Percentiles rank a stretch among this genome's conserved stretches.
Conservation (phyloP, 2,888 invertebrate genomes). For the Drosophila meridiana region DNA sequence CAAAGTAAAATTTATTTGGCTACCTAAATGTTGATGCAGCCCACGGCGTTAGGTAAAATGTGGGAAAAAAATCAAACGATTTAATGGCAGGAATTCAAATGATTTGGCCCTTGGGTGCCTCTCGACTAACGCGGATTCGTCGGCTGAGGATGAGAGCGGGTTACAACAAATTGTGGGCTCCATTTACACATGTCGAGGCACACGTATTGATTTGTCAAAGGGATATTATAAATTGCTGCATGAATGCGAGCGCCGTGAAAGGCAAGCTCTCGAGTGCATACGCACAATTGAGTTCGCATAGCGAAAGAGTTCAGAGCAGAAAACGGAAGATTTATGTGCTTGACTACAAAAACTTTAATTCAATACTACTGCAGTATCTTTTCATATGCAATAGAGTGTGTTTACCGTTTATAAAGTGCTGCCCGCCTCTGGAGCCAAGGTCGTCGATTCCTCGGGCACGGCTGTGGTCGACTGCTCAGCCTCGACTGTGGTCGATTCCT, state of each 20-base stretch:
- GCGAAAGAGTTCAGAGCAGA: slow-evolving; percentile 3
- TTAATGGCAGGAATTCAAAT: slow-evolving; percentile 74
- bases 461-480: slow-evolving; percentile 8
- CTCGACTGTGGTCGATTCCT: slow-evolving; percentile 17
- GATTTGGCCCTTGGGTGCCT: slow-evolving; percentile 60
- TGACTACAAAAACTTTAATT: slow-evolving; percentile 7
- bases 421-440: neutral
- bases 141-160: neutral
- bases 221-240: slow-evolving; percentile 63
- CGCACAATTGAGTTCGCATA: slow-evolving; percentile 42
- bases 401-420: slow-evolving; percentile 17
- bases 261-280: slow-evolving; percentile 33
- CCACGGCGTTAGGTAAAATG: slow-evolving; percentile 24
- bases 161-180: slow-evolving; percentile 44
- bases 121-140: slow-evolving; percentile 30
- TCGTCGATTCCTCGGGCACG: slow-evolving; percentile 1
- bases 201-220: slow-evolving; percentile 73
- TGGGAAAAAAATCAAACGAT: slow-evolving; percentile 63
- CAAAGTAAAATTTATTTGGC: slow-evolving; percentile 75
- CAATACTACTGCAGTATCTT: neutral
- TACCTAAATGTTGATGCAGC: slow-evolving; percentile 58
- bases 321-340: slow-evolving; percentile 10
- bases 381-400: neutral
- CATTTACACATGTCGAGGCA: slow-evolving; percentile 59
- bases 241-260: slow-evolving; percentile 31